Evolutionary conservation across 1,140 invertebrate genomes (phyloP).

Genomic region (Orchesella cincta): DNA sequence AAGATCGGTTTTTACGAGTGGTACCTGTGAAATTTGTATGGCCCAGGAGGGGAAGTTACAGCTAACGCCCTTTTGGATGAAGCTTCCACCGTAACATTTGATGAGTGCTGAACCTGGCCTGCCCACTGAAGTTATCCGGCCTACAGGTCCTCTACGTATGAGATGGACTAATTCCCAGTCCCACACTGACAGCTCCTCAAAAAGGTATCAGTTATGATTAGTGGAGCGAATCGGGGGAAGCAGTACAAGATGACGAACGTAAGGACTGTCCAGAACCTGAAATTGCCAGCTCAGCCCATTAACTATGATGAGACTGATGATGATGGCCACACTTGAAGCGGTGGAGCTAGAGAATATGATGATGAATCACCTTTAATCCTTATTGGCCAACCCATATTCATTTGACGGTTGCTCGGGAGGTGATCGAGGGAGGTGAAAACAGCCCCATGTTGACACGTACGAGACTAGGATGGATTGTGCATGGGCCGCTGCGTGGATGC

Average conservation of each 20-base stretch:
- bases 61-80: constrained; percentile 5
- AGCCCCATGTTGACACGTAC: background rate
- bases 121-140: background rate
- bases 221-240: background rate
- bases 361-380: background rate
- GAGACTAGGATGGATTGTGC: background rate
- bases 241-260: background rate
- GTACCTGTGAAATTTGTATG: background rate
- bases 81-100: background rate
- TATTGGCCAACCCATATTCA: background rate
- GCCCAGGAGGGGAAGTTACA: background rate
- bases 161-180: background rate
- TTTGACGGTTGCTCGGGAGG: background rate
- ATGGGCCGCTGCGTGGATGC: background rate
- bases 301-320: background rate
- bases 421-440: background rate
- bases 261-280: background rate
- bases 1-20: too few relatives aligned
- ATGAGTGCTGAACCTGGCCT: background rate
- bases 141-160: background rate
- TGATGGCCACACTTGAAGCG: background rate
- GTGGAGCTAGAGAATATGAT: background rate
- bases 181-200: background rate
- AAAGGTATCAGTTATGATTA: background rate
- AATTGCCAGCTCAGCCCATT: background rate